These are phyloP conservation scores for Neopelma chrysocephalum DNA, from an alignment of 2,797 vertebrate species.

Conservation along the genomic window DNA sequence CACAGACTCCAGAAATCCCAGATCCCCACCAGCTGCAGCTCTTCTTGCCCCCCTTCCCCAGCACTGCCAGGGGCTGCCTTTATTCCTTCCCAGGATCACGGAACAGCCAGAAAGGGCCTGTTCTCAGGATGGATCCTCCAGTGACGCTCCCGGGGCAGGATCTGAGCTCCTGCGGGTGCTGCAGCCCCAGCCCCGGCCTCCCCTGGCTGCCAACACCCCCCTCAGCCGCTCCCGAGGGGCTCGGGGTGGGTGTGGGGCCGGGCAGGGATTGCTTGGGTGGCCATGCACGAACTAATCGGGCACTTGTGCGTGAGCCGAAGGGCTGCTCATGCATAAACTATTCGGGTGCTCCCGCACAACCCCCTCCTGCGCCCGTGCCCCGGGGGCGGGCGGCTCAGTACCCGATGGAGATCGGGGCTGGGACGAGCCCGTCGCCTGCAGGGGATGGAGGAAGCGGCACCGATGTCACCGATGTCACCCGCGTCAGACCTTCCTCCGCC, in stretches of 20 bases:
- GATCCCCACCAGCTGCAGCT: background rate
- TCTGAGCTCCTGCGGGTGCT: accelerated
- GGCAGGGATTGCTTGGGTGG: background rate
- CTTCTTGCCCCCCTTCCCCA: background rate
- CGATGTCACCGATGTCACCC: accelerated
- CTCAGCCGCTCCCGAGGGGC: accelerated
- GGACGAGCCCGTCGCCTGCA: accelerated
- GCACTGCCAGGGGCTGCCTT: background rate
- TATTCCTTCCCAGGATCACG: accelerated
- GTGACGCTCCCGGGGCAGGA: background rate
- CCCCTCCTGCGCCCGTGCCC: background rate
- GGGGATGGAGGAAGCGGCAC: accelerated
- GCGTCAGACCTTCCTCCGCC: background rate
- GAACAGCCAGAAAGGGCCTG: background rate
- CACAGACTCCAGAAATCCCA: accelerated
- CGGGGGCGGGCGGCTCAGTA: accelerated
- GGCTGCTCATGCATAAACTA: background rate
- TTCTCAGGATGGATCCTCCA: accelerated
- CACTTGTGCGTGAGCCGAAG: background rate
- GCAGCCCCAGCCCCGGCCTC: background rate
- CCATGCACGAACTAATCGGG: background rate
- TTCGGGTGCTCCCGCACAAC: background rate
- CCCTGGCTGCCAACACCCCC: background rate
- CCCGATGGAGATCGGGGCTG: background rate
- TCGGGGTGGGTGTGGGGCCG: accelerated